These are phyloP conservation scores for Pedicia rivosa DNA, from an alignment of 2,888 invertebrate species.

Conservation along the genomic window DNA sequence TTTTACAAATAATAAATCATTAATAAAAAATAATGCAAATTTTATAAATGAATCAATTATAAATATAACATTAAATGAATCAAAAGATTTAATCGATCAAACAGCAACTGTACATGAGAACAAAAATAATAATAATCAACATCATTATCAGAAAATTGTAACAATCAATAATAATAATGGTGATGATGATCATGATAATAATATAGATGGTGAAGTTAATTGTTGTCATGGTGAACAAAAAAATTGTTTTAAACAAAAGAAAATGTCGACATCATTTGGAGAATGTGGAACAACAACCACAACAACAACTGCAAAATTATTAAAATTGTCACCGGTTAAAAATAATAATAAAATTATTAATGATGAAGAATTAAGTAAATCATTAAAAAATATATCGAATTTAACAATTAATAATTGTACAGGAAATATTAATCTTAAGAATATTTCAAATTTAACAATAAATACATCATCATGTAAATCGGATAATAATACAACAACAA, in stretches of 20 bases:
- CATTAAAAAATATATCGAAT: constrained; percentile 20
- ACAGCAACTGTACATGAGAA: not conserved
- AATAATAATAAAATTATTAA: too few relatives aligned
- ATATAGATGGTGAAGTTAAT: not conserved
- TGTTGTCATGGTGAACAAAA: too few relatives aligned
- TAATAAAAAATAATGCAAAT: constrained; percentile 25
- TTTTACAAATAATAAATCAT: constrained; percentile 23
- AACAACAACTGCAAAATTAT: too few relatives aligned
- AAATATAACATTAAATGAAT: constrained; percentile 28
- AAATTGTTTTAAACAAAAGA: too few relatives aligned
- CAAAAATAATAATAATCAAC: not conserved
- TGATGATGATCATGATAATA: not conserved
- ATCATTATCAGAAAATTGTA: too few relatives aligned
- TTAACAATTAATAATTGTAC: constrained; percentile 31
- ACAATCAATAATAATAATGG: not conserved
- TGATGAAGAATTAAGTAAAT: not conserved
- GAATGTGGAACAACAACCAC: too few relatives aligned
- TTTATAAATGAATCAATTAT: constrained; percentile 26
- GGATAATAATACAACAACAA: constrained; percentile 7
- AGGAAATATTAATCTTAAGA: constrained; percentile 28
- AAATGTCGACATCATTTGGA: too few relatives aligned
- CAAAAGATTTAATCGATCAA: constrained; percentile 26
- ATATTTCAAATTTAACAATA: constrained; percentile 28
- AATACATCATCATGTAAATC: constrained; percentile 19
- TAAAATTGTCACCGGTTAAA: too few relatives aligned